Evolutionary conservation across 1,140 invertebrate species (phyloP).

Genomic region (Drosophila nigrodunni): DNA sequence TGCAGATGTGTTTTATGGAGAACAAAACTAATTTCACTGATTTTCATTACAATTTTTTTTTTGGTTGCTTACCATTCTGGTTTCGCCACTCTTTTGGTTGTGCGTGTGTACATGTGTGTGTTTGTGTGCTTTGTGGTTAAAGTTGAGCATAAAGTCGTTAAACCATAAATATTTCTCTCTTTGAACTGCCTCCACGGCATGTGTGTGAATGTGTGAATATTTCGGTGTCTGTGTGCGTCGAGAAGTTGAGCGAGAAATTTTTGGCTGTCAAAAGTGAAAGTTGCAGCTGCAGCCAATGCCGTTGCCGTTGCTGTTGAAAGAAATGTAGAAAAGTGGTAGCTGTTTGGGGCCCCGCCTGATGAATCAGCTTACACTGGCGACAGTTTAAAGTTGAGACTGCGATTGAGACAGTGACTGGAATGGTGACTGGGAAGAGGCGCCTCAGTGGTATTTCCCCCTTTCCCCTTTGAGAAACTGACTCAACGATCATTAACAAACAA

Average conservation of each 20-base stretch:
- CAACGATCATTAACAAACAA: conserved; percentile 26
- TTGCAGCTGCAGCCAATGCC: conserved; percentile 74
- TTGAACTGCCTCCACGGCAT: conserved; percentile 32
- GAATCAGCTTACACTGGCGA: conserved; percentile 61
- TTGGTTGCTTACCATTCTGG: conserved; percentile 62
- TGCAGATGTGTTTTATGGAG: conserved; percentile 18
- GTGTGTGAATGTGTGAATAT: conserved; percentile 4
- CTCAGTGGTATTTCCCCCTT: conserved; percentile 7
- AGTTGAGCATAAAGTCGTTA: conserved; percentile 76
- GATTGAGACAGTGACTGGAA: conserved; percentile 9
- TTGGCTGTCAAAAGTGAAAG: conserved; percentile 82
- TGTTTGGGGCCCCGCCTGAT: conserved; percentile 41
- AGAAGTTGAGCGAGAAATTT: conserved; percentile 80
- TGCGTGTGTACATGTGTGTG: background rate
- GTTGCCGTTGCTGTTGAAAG: conserved; percentile 66
- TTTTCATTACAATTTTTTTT: conserved; percentile 65
- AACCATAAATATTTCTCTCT: conserved; percentile 72
- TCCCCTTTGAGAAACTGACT: conserved; percentile 21
- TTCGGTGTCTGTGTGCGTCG: background rate
- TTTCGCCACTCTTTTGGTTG: conserved; percentile 55
- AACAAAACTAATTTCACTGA: conserved; percentile 75
- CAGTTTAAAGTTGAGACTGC: conserved; percentile 64
- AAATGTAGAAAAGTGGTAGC: conserved; percentile 71
- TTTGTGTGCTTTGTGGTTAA: conserved; percentile 64
- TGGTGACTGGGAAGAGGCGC: conserved; percentile 18